phyloP scores from a whole-genome alignment of 1,140 invertebrate genomes.

The Camponotus floridanus region DNA sequence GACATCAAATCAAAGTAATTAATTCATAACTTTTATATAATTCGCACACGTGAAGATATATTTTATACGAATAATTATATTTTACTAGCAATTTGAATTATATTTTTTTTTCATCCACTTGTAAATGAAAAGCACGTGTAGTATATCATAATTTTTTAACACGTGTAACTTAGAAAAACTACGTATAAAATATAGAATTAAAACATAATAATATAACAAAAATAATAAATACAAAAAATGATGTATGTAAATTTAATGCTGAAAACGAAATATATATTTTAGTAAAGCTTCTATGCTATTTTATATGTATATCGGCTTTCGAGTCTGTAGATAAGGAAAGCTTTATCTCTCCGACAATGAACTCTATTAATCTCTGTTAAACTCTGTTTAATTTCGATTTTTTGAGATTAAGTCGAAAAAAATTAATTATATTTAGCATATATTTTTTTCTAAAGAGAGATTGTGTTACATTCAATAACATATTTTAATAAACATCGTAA shows the following conservation, averaged over 20 bases:
- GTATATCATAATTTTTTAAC: not conserved
- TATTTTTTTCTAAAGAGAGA: not conserved
- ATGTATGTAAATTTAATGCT: not conserved
- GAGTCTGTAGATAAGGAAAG: constrained; percentile 22
- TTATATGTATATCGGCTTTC: not conserved
- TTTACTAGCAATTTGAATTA: not conserved
- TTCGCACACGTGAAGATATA: not conserved
- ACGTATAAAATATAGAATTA: not conserved
- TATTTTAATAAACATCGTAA: not conserved
- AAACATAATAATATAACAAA: not conserved
- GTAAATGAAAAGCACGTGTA: not conserved
- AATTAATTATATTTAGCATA: constrained; percentile 7
- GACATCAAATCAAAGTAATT: constrained; percentile 11
- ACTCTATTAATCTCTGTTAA: constrained; percentile 27
- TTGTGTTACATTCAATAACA: not conserved
- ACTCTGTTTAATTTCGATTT: constrained; percentile 9
- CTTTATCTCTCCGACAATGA: constrained; percentile 39
- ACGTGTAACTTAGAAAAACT: not conserved
- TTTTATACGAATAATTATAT: not conserved
- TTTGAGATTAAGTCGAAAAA: constrained; percentile 7
- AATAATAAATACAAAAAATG: not conserved
- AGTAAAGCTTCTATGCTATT: not conserved
- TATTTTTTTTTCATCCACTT: constrained; percentile 2
- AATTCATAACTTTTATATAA: constrained; percentile 21
- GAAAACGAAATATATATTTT: constrained; percentile 12